Base-by-base conservation (phyloP, 2,113 vertebrate species). In the Orthochromis malagaraziensis region DNA sequence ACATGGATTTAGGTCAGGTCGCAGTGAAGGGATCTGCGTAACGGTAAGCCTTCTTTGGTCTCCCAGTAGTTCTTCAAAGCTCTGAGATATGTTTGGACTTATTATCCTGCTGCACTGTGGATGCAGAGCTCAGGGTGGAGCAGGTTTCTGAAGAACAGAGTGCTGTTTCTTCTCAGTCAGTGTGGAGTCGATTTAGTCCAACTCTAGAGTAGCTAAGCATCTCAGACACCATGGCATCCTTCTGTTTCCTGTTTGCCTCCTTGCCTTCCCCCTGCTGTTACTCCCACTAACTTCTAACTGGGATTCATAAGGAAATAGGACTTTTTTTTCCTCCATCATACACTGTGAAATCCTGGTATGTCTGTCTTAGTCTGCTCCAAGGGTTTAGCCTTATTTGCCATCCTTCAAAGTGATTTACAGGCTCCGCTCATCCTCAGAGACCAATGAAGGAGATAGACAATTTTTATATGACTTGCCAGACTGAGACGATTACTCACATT, bases 161-260 rank as follows among this genome's bases (percentile, higher is more conserved):
- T 7, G 42, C 24, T 0, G 42, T 24, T 77, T 49, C 73, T 51
- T 77, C 45, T 49, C 16, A 29, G 68, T 73, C 68, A 7, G 10
- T 1, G 16, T 26, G 21, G 5, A 73, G 38, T 2, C 5, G 6
- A 51, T 51, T 77, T 75, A 75, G 70, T 51, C 73, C 26, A 77
- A 75, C 42, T 77, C 10, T 0, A 31, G 26, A 77, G 73, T 0
- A n/a, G 26, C 45, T 51, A n/a, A 77, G 45, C 26, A 51, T 77
- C 73, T 49, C 70, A 49, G 70, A 77, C 70, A 13, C 45, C 7
- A 3, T 51, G 70, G 42, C 16, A 11, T 19, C 70, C 42, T 47
- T 47, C 70, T 19, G 5, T 75, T 75, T 75, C 70, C 70, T 49
- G 70, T 19, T 75, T 75, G 42, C 45, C 73, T 33, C 42, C 45